A percentile compares a stretch with the other conserved stretches of the same genome.
Evolutionary conservation across 2,888 invertebrate species (phyloP).

Genomic region (Hypomecis atomaria): DNA sequence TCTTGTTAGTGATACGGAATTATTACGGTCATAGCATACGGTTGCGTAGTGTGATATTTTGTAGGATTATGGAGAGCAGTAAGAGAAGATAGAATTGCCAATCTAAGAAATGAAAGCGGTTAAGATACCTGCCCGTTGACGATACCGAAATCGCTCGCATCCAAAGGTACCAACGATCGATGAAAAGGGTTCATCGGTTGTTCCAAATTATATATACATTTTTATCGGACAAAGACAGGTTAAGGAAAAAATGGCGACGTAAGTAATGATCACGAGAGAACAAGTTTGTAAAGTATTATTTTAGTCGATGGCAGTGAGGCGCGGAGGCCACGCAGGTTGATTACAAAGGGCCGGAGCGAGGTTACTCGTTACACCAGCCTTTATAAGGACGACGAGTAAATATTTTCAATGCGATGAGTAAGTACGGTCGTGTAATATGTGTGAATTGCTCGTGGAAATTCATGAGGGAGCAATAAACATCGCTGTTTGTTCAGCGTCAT

Average conservation of each 20-base stretch:
- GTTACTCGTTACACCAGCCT: constrained; percentile 58
- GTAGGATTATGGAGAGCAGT: no score
- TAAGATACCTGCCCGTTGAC: no score
- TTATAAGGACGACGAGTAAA: constrained; percentile 51
- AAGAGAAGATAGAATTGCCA: no score
- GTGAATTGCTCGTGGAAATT: constrained; percentile 30
- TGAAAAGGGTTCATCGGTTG: constrained; percentile 22
- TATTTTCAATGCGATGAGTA: constrained; percentile 41
- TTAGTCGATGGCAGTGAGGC: constrained; percentile 66
- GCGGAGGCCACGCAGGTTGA: constrained; percentile 75
- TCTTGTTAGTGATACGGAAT: no score
- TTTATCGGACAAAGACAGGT: constrained; percentile 40
- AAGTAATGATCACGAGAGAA: constrained; percentile 49
- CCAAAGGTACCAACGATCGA: background rate
- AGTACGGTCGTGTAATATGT: constrained; percentile 29
- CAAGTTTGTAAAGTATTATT: constrained; percentile 64
- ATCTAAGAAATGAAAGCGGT: no score
- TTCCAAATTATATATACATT: constrained; percentile 38
- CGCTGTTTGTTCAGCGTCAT: constrained; percentile 15
- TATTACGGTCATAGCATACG: no score
- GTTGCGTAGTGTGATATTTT: no score
- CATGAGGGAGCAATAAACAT: constrained; percentile 22
- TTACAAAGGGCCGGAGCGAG: constrained; percentile 76
- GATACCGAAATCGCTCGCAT: background rate
- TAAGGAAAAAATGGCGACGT: constrained; percentile 41